Evolutionary conservation across 1,140 invertebrate genomes (phyloP).

Genomic region (Drosophila ohnishii): DNA sequence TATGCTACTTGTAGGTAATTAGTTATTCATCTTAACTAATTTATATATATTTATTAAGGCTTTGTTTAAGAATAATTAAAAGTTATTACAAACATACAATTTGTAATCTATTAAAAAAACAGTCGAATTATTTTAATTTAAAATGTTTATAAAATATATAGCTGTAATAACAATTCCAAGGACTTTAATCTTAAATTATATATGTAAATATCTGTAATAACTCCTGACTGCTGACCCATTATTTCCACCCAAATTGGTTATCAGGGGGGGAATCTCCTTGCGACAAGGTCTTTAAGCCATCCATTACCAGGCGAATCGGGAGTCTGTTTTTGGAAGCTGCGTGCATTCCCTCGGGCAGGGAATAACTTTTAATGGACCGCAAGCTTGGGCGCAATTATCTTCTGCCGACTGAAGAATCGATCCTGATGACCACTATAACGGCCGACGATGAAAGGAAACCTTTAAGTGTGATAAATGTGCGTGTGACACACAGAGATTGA

Average conservation of each 20-base stretch:
- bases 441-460: slow-evolving; percentile 32
- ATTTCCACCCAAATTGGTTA: slow-evolving; percentile 7
- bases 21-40: too few relatives aligned
- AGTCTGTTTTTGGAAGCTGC: slow-evolving; percentile 12
- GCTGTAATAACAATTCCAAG: neutral
- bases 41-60: too few relatives aligned
- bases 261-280: slow-evolving; percentile 6
- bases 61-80: neutral
- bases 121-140: neutral
- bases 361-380: slow-evolving; percentile 24
- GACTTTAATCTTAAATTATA: neutral
- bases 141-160: neutral
- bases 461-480: slow-evolving; percentile 58
- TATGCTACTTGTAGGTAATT: neutral
- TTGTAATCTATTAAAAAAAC: too few relatives aligned
- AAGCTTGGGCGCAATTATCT: slow-evolving; percentile 19
- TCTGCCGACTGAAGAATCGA: slow-evolving; percentile 7
- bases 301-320: slow-evolving; percentile 1
- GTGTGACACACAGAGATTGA: slow-evolving; percentile 19
- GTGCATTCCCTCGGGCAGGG: slow-evolving; percentile 15
- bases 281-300: slow-evolving; percentile 4
- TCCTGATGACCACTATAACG: slow-evolving; percentile 22
- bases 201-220: slow-evolving; percentile 11
- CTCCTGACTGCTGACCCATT: slow-evolving; percentile 1
- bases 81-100: neutral